These are phyloP conservation scores for Erinaceus europaeus DNA, from an alignment of 2,113 vertebrate species.

Conservation along the genomic window DNA sequence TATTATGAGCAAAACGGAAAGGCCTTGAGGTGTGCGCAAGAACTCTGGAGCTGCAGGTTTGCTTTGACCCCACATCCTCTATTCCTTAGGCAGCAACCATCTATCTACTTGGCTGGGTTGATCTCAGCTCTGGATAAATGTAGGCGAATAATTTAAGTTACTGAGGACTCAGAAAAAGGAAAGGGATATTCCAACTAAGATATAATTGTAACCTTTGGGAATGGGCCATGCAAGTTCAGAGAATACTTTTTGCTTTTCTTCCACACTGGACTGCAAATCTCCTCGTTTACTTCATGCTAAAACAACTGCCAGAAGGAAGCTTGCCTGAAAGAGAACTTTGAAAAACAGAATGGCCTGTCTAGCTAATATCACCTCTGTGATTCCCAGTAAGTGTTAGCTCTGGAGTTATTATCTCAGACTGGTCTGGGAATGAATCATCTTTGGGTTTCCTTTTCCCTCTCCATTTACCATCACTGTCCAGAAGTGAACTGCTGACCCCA, in stretches of 20 bases:
- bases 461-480: slow-evolving; percentile 26
- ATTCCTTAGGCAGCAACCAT: not conserved
- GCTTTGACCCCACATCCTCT: not conserved
- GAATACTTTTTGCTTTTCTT: not conserved
- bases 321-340: not conserved
- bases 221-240: not conserved
- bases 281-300: not conserved
- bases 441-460: slow-evolving; percentile 3
- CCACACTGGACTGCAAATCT: not conserved
- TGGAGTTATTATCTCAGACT: not conserved
- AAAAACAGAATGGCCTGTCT: not conserved
- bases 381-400: not conserved
- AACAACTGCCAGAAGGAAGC: not conserved
- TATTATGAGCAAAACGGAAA: not conserved
- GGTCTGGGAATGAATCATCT: slow-evolving; percentile 22
- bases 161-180: not conserved
- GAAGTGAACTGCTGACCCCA: not conserved
- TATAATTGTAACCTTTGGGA: not conserved
- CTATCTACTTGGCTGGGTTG: not conserved
- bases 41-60: not conserved
- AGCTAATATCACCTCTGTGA: not conserved
- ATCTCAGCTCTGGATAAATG: not conserved
- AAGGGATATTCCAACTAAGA: not conserved
- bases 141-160: not conserved
- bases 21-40: fast-evolving